Evolutionary conservation across 2,113 vertebrate species (phyloP), one percentile per base, ranked within the genome.

Genomic region (Scalopus aquaticus): DNA sequence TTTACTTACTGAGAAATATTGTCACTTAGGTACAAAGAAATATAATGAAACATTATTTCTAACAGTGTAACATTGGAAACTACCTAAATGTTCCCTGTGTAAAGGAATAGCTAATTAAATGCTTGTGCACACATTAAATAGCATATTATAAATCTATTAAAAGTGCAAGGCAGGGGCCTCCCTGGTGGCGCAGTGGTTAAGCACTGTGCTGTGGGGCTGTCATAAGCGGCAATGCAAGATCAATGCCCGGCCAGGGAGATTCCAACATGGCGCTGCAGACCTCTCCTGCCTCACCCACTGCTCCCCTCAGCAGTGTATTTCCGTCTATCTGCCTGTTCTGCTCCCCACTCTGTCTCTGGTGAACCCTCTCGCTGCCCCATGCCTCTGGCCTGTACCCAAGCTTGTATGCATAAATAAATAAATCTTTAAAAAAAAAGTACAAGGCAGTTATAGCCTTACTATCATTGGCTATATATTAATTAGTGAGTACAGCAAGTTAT

Each of bases 1-100:
- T n/a, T n/a, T n/a, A n/a, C 7, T 19, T 58, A 69, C 11, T n/a
- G n/a, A 87, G 49, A 94, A 76, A 77, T 80, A 64, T 42, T 87
- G 46, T 26, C 22, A 70, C 4, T 65, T 67, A 22, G 15, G 49
- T 91, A 46, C 76, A 93, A 94, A 62, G 8, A 88, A 93, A 88
- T 93, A 54, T 24, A 80, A 1, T 67, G 32, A 67, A 67, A 19
- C 15, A 76, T 77, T 93, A 76, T 77, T 93, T 80, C 86, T 94
- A 84, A 42, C 11, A 4, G 9, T 64, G 3, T 85, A 67, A 94
- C 94, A 93, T 13, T 72, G 49, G n/a, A 77, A 79, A 76, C 54
- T 44, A 49, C 44, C 64, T 91, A 80, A 84, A 56, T 90, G 46
- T 56, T 15, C 49, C 22, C 37, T 44, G 74, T 28, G 4, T 82